Base-by-base conservation (phyloP, 1,140 invertebrate species). In the Hermetia illucens region DNA sequence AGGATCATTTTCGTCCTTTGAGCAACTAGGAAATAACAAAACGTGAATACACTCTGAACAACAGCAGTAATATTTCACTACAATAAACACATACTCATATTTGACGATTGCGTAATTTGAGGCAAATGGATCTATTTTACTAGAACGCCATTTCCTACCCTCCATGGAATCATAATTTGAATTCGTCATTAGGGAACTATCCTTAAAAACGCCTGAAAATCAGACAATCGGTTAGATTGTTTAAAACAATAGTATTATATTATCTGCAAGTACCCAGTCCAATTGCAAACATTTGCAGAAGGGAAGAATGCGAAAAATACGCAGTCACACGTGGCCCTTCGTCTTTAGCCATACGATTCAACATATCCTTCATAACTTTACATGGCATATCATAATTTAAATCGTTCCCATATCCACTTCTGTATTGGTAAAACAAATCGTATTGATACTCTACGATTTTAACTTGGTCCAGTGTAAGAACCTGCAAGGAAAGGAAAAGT, bases 41-140 rank as follows among this genome's bases (percentile, higher is more conserved):
- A n/a, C n/a, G n/a, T n/a, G n/a, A n/a, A n/a, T n/a, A n/a, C n/a
- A n/a, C n/a, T n/a, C n/a, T n/a, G n/a, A n/a, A n/a, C n/a, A n/a
- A n/a, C n/a, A n/a, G n/a, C n/a, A n/a, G n/a, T n/a, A n/a, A n/a
- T n/a, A n/a, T n/a, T n/a, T n/a, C 12, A n/a, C 12, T 32, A 5
- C 5, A 5, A 16, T 10, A 5, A 6, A n/a, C 5, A 32, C 39
- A 43, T 36, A 50, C 39, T 44, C 36, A 42, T 53, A 41, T 13
- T 48, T 40, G 33, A 83, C 69, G 18, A 80, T 75, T 18, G 70
- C 73, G 1, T 88, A 41, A 62, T 88, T 88, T 1, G 72, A 66
- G 13, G 74, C 74, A 46, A 83, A 86, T 0, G 84, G 77, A 21
- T 65, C 56, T 25, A 84, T 71, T 4, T 64, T 45, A 0, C 80